Base-by-base conservation (phyloP, 2,888 invertebrate species). In the Mechanitis mazaeus region DNA sequence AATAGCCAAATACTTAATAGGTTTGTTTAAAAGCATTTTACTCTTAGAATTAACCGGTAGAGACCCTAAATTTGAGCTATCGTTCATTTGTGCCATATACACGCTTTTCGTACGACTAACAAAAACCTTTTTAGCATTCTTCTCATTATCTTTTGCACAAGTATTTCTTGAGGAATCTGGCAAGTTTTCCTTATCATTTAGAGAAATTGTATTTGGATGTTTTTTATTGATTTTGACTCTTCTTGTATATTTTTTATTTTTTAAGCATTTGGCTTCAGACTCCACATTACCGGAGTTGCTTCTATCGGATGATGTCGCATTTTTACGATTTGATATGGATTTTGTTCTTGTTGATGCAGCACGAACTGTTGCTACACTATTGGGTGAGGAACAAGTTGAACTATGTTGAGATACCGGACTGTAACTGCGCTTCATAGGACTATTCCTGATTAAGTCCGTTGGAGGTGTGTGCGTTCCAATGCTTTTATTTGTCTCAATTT, bases 311-410 rank as follows among this genome's bases (percentile, higher is more conserved):
- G 77, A 73, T 50, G 72, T 63, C 2, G 79, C 78, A 67, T 76
- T 72, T 69, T 69, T 78, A 59, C 71, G 77, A 46, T 67, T 72
- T 20, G 72, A 67, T 7, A 68, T 55, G 54, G 67, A 72, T 68
- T 74, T 81, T 56, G 69, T 55, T 63, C 70, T 68, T 3, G 69
- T 71, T 6, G 76, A 69, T 45, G 71, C 73, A 45, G 75, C 74
- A 67, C 75, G 78, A n/a, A 87, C 83, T 35, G 87, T 87, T 28
- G 80, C 77, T 69, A 84, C 68, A 68, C 86, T 87, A 61, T 80
- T 85, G 33, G 78, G 80, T 12, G 86, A 83, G 5, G 87, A 88
- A 69, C 84, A 81, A 4, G 83, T 75, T 28, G 87, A 86, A 69
- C 87, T 85, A 64, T 78, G 80, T 59, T 76, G 74, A 11, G 87